These are phyloP conservation scores for Ferrisia virgata DNA, from an alignment of 2,888 invertebrate genomes.

Conservation along the genomic window DNA sequence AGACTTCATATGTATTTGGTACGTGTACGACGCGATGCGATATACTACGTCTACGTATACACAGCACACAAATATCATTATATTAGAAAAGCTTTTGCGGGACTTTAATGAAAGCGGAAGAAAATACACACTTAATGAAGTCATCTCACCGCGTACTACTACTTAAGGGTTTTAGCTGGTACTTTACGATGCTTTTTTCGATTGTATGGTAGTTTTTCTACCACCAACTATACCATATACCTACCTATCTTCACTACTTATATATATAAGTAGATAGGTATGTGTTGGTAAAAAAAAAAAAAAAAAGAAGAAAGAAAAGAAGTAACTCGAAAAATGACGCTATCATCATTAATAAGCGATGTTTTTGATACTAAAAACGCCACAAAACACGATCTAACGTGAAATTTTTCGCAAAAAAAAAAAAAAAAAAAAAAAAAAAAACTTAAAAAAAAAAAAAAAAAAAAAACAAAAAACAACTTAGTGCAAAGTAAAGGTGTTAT, in stretches of 20 bases:
- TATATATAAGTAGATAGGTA: background rate
- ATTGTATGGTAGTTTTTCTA: background rate
- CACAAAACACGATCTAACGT: too few relatives aligned
- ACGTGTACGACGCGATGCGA: too few relatives aligned
- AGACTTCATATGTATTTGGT: background rate
- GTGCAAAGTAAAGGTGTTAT: too few relatives aligned
- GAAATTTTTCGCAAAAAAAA: background rate
- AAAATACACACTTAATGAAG: slow-evolving; percentile 42
- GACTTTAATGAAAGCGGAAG: slow-evolving; percentile 38
- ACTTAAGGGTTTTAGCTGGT: slow-evolving; percentile 33
- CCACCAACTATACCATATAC: background rate
- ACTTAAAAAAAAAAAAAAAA: too few relatives aligned
- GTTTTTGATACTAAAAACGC: background rate
- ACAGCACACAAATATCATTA: slow-evolving; percentile 38
- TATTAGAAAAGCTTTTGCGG: slow-evolving; percentile 36
- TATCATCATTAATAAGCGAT: background rate
- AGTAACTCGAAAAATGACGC: background rate
- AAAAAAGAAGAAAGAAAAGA: background rate
- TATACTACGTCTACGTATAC: too few relatives aligned
- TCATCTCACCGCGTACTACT: slow-evolving; percentile 35
- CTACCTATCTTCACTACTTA: too few relatives aligned
- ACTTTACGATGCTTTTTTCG: background rate
- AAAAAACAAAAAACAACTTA: too few relatives aligned
- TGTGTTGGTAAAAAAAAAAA: background rate
- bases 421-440: too few relatives aligned